A percentile compares a stretch with the other conserved stretches of the same genome.
Conservation (phyloP, 2,888 invertebrate species). For the Hirtodrosophila alboralis region DNA sequence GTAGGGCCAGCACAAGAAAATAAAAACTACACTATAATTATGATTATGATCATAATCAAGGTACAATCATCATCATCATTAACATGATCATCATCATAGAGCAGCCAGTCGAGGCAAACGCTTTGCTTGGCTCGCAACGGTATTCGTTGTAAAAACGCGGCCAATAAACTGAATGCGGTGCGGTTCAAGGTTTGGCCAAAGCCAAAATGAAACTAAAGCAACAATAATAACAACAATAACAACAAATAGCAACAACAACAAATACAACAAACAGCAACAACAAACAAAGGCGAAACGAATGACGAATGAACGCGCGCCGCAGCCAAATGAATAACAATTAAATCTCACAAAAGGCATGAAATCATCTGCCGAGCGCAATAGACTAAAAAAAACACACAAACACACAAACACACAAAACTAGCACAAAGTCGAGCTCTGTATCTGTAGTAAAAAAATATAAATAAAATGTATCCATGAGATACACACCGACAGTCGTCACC, state of each 20-base stretch:
- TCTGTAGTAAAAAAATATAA: no score
- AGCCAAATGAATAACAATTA: constrained; percentile 75
- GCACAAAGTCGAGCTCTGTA: constrained; percentile 70
- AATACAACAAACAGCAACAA: constrained; percentile 34
- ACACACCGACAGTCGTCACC: constrained; percentile 11
- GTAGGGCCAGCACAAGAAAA: constrained; percentile 16
- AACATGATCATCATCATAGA: constrained; percentile 5
- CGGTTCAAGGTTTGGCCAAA: constrained; percentile 82
- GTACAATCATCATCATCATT: constrained; percentile 28
- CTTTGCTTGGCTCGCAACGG: constrained; percentile 67
- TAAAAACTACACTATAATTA: constrained; percentile 26
- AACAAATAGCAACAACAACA: constrained; percentile 36
- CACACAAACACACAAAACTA: constrained; percentile 43
- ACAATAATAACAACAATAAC: constrained; percentile 45
- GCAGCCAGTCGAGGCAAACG: constrained; percentile 52
- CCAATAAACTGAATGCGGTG: constrained; percentile 81
- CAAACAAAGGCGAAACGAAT: constrained; percentile 37
- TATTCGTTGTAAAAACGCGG: constrained; percentile 82
- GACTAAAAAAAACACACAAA: constrained; percentile 27
- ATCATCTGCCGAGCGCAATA: constrained; percentile 70
- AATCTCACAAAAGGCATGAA: constrained; percentile 77
- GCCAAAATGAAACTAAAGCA: constrained; percentile 79
- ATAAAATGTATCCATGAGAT: constrained; percentile 67
- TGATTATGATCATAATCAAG: constrained; percentile 27
- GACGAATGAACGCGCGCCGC: constrained; percentile 52